Evolutionary conservation across 1,140 invertebrate genomes (phyloP).

Genomic region (Gerris buenoi): DNA sequence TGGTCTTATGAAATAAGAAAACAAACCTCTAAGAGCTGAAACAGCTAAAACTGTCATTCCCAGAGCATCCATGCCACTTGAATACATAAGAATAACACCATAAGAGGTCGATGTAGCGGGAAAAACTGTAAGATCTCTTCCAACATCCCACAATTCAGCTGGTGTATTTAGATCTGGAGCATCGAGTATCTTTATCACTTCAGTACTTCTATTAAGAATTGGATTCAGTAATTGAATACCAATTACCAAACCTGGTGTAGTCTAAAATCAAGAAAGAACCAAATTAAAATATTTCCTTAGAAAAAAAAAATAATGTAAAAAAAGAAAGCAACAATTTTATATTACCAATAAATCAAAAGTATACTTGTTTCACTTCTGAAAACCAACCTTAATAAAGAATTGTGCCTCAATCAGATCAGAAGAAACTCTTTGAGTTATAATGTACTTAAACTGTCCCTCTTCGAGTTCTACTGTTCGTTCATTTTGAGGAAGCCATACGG

Average conservation of each 20-base stretch:
- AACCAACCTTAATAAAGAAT: constrained; percentile 28
- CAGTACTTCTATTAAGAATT: constrained; percentile 70
- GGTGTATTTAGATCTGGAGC: constrained; percentile 35
- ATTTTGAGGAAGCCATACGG: constrained; percentile 44
- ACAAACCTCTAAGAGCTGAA: constrained; percentile 31
- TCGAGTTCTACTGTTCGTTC: constrained; percentile 45
- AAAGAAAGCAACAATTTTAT: no score
- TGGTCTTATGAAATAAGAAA: background rate
- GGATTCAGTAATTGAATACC: constrained; percentile 74
- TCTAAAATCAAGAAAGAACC: constrained; percentile 31
- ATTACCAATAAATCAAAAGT: no score
- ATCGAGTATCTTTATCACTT: constrained; percentile 63
- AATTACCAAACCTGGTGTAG: constrained; percentile 51
- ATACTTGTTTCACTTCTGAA: no score
- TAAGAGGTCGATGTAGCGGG: constrained; percentile 73
- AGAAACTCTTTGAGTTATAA: constrained; percentile 49
- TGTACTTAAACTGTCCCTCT: constrained; percentile 56
- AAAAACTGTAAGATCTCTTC: constrained; percentile 68
- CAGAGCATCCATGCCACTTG: constrained; percentile 56
- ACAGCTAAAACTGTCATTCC: constrained; percentile 71
- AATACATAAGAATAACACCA: constrained; percentile 63
- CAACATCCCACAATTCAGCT: constrained; percentile 55
- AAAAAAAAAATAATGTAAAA: no score
- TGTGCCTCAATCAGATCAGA: constrained; percentile 37
- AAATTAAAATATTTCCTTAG: no score